Evolutionary conservation across 2,888 invertebrate species (phyloP).

Genomic region (Coleophora deauratella): DNA sequence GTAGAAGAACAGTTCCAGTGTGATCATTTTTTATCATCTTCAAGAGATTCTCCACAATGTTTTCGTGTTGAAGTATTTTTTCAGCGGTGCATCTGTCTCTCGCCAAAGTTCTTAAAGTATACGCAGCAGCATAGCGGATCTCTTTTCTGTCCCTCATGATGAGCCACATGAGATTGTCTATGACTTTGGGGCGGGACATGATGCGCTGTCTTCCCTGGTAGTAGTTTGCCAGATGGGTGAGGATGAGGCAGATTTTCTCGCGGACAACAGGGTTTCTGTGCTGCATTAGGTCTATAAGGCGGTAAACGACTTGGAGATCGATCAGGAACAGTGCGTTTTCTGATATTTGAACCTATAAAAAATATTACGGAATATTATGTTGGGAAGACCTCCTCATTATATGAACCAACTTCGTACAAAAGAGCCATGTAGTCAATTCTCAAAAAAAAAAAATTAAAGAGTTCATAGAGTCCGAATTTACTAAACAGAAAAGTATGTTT

Average conservation of each 20-base stretch:
- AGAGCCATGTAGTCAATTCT: too few relatives aligned
- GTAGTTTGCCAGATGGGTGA: slow-evolving; percentile 39
- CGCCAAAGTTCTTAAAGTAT: slow-evolving; percentile 40
- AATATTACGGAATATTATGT: not conserved
- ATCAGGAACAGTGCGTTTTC: slow-evolving; percentile 52
- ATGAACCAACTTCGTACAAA: too few relatives aligned
- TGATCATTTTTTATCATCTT: slow-evolving; percentile 55
- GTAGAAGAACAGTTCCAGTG: slow-evolving; percentile 43
- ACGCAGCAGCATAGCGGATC: slow-evolving; percentile 52
- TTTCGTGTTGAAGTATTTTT: slow-evolving; percentile 31
- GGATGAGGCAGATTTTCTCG: slow-evolving; percentile 50
- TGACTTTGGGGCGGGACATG: slow-evolving; percentile 32
- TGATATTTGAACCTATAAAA: slow-evolving; percentile 48
- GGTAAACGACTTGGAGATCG: slow-evolving; percentile 43
- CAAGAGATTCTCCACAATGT: slow-evolving; percentile 43
- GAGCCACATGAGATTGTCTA: slow-evolving; percentile 43
- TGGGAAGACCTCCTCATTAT: too few relatives aligned
- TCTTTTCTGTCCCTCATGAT: slow-evolving; percentile 50
- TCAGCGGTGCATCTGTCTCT: slow-evolving; percentile 41
- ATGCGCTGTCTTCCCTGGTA: slow-evolving; percentile 46
- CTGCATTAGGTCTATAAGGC: slow-evolving; percentile 48
- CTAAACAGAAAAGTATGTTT: too few relatives aligned
- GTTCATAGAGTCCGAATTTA: too few relatives aligned
- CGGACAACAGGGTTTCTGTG: slow-evolving; percentile 42
- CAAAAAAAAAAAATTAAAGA: too few relatives aligned